Evolutionary conservation across 2,113 vertebrate genomes (phyloP).

Genomic region (Micromys minutus): DNA sequence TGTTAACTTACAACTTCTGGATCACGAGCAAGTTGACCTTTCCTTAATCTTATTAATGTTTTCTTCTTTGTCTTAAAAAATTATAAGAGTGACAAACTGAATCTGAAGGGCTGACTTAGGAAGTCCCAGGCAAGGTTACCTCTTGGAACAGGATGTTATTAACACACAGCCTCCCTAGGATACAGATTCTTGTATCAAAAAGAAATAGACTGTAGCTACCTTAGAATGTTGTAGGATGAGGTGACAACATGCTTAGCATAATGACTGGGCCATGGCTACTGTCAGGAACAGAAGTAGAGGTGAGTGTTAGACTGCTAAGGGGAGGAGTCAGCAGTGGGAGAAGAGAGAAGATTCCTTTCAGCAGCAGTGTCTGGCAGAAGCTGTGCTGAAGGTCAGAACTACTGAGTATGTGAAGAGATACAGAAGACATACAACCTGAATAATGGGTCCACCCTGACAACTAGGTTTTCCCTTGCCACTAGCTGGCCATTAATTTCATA

Average conservation of each 20-base stretch:
- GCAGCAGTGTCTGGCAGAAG: neutral
- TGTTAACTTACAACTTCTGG: fast-evolving
- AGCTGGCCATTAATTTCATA: neutral
- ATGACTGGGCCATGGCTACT: fast-evolving
- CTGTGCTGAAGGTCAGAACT: neutral
- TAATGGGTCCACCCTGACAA: too few species aligned
- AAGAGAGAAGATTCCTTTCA: fast-evolving
- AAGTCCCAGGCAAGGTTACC: fast-evolving
- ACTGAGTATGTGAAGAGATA: neutral
- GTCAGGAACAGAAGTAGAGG: neutral
- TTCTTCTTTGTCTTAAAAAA: neutral
- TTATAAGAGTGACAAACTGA: neutral
- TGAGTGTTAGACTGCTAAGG: too few species aligned
- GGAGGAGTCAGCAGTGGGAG: fast-evolving
- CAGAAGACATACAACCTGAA: neutral
- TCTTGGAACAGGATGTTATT: fast-evolving
- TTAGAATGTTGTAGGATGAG: neutral
- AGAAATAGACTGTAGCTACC: neutral
- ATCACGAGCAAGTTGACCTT: neutral
- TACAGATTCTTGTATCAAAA: neutral
- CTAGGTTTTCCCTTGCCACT: neutral
- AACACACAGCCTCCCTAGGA: neutral
- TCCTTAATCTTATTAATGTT: too few species aligned
- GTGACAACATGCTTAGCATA: fast-evolving
- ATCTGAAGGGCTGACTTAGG: neutral